Evolutionary conservation across 92 coral and sea anemone genomes (phyloP), one percentile per base, ranked within the genome.

Genomic region (Zoanthus sansibaricus): DNA sequence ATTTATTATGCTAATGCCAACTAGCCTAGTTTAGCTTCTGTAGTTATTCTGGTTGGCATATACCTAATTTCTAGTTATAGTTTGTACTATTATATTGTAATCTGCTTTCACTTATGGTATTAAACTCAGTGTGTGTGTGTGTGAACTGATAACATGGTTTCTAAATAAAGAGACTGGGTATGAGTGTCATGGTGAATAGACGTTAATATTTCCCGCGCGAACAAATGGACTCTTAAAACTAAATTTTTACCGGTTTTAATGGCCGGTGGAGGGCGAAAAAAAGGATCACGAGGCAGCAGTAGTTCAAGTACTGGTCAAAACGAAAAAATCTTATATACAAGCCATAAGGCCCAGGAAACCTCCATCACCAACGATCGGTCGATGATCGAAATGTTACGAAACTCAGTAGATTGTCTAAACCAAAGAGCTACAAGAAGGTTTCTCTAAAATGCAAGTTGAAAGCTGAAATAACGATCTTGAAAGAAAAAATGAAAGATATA

Each of bases 191-290:
- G 71, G 33, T 7, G 31, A 17, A 66, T 25, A 8, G 71, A 18
- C 71, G 71, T 25, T 3, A 66, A 10, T 18, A 66, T 18, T 25
- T 66, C 32, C 32, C 31, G 71, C n/a, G 31, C 71, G 30, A 5
- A 18, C 6, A 66, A 66, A 66, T 66, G 71, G 71, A 42, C 72
- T 67, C 72, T n/a, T 67, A 30, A 21, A 30, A 30, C 64, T 13
- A n/a, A 67, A 25, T 62, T 62, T 66, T 66, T 66, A 66, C 37
- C 71, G 71, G 71, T 25, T 71, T 30, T 31, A 71, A 56, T 71
- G 51, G 76, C 49, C 76, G 76, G 76, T 71, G 76, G 76, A 31
- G n/a, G 76, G 48, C 49, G 48, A 71, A 71, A 71, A 37, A 71
- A 37, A 32, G 9, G 47, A 71, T 32, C 49, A 25, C 76, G 49